Evolutionary conservation across 2,113 vertebrate genomes (phyloP), one percentile per base, ranked within the genome.

Genomic region (Suricata suricatta): DNA sequence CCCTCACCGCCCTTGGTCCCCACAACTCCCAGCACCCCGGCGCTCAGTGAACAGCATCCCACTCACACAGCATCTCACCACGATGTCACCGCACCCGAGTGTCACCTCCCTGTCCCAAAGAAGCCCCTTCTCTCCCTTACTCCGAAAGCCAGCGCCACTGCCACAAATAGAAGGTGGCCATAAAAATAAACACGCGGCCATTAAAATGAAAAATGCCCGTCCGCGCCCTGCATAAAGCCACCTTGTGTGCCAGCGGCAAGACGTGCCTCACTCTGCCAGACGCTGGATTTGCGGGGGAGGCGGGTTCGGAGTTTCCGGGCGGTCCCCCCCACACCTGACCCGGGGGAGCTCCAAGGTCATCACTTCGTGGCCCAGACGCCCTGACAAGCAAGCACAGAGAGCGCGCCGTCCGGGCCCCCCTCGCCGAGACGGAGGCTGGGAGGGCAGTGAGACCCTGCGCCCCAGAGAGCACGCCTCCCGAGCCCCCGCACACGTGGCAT

Each of bases 311-410:
- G 23, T 41, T 50, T 64, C 90, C 6, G 4, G 21, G 38, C 44
- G 0, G 33, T 25, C 57, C 57, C 77, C 50, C 57, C 9, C 14
- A 1, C 2, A 10, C 21, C n/a, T 0, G 11, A 5, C 15, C n/a
- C 27, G 10, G 29, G 52, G 69, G 44, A 1, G 52, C 84, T 27
- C n/a, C 4, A 17, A 7, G 14, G 31, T 14, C 7, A 0, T 23
- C 33, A 1, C 4, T 6, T 5, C 60, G 0, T 7, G 52, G 11
- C 4, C 11, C 35, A 0, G 0, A 1, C 4, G 27, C 19, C 29
- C 31, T 0, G 1, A 1, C 0, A 0, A 15, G 31, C 60, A 12
- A 4, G 7, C 3, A 1, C n/a, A 3, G 92, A 0, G 41, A n/a
- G 29, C 1, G 0, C 13, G 17, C 15, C 0, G 0, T 16, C 11